Base-by-base conservation (phyloP, 2,797 vertebrate species). In the Tadarida brasiliensis region DNA sequence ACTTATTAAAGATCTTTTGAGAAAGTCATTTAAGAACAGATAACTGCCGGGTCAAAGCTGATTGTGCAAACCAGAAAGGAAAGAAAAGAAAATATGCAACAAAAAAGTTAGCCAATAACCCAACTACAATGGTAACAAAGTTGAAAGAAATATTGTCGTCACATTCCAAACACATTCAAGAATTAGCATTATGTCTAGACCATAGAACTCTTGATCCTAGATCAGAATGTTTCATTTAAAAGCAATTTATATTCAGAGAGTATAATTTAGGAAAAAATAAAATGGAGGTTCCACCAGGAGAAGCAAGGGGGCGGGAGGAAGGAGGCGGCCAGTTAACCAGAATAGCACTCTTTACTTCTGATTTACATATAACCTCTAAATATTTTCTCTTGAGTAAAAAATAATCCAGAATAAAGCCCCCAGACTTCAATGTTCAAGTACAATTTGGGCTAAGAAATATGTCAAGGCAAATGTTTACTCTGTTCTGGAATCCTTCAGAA, bases 171-270 rank as follows among this genome's bases (percentile, higher is more conserved):
- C 93, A 85, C 44, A 86, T 22, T 74, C 57, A 76, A 91, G n/a
- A 91, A 77, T n/a, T 76, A 91, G 22, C 19, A 44, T 33, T 87
- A 76, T 44, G 57, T 94, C 22, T 90, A 49, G 39, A 22, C 11
- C 12, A 26, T 7, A 17, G 19, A 88, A 88, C 70, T 93, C 56
- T 61, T 91, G 82, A 54, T 82, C 26, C 8, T 17, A 81, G 11
- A 4, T 81, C 68, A 94, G 28, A 87, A 77, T 82, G 90, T n/a
- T 83, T 94, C 28, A 93, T 30, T 88, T 49, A 63, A 95, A 88
- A 96, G 33, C 73, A 73, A 67, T 33, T 70, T 86, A 56, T 70
- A 68, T 30, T 39, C 59, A 86, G 44, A 28, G 7, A 59, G 19
- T 10, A 28, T 81, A 81, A 65, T 30, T 59, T 51, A 57, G 20